phyloP scores from a whole-genome alignment of 1,140 invertebrate species.

The Carcinoscorpius rotundicauda region DNA sequence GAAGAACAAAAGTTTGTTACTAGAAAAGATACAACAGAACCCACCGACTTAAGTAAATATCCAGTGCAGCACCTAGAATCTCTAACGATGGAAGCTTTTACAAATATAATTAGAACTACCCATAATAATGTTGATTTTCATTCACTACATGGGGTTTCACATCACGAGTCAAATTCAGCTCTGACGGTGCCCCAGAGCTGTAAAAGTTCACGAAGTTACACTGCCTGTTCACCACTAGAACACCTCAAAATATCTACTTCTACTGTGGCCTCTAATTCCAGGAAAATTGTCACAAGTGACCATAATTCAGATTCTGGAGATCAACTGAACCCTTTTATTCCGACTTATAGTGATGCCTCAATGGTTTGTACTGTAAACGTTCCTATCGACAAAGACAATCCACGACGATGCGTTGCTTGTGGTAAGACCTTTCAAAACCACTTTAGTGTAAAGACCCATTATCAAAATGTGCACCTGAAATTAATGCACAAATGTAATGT shows the following conservation, averaged over 20 bases:
- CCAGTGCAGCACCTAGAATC: constrained; percentile 63
- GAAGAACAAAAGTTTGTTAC: too few relatives aligned
- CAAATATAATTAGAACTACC: constrained; percentile 32
- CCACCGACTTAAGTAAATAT: constrained; percentile 35
- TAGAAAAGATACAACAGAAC: too few relatives aligned
- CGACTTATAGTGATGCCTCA: constrained; percentile 22
- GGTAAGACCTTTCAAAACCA: constrained; percentile 89
- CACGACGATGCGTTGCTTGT: constrained; percentile 75
- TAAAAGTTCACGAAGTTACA: too few relatives aligned
- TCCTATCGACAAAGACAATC: constrained; percentile 71
- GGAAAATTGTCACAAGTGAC: neutral
- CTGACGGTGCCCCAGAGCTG: constrained; percentile 7
- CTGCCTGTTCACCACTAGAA: neutral
- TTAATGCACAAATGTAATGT: constrained; percentile 92
- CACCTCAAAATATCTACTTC: neutral
- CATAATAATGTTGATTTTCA: neutral
- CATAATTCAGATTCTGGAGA: constrained; percentile 4
- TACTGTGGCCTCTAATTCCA: constrained; percentile 1
- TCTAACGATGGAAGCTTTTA: constrained; percentile 61
- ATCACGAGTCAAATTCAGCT: constrained; percentile 24
- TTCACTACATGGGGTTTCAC: constrained; percentile 20
- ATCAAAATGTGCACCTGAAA: constrained; percentile 90
- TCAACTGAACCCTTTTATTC: constrained; percentile 13
- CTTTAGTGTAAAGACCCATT: constrained; percentile 90
- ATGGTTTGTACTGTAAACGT: constrained; percentile 38